Conservation (phyloP, 2,888 invertebrate genomes). For the Eulithis prunata region DNA sequence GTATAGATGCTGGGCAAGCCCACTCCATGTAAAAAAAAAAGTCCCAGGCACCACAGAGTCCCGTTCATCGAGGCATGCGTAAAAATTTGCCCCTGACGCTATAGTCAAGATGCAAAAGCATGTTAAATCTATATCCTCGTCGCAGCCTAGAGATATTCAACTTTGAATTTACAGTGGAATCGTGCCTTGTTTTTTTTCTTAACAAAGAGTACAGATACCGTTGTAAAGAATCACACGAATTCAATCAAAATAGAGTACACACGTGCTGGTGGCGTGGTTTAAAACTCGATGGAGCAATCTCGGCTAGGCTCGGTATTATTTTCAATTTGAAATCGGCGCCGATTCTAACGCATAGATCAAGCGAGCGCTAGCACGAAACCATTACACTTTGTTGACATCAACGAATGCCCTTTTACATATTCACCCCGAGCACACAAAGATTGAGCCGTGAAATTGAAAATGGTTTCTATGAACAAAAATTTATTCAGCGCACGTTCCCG, state of each 20-base stretch:
- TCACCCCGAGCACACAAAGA: constrained; percentile 82
- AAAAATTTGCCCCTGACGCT: too few species aligned
- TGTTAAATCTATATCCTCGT: too few species aligned
- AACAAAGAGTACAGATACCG: constrained; percentile 1
- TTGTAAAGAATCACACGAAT: constrained; percentile 27
- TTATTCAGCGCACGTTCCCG: constrained; percentile 74
- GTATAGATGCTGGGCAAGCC: too few species aligned
- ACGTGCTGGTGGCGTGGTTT: constrained; percentile 24
- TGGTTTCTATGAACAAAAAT: constrained; percentile 82
- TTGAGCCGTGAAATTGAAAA: constrained; percentile 84
- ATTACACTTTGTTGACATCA: constrained; percentile 82
- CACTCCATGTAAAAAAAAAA: too few species aligned
- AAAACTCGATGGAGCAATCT: constrained; percentile 45
- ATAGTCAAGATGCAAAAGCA: too few species aligned
- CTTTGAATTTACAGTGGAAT: too few species aligned
- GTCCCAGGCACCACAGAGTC: too few species aligned
- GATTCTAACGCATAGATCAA: constrained; percentile 75
- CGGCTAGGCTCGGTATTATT: constrained; percentile 57
- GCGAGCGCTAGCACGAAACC: constrained; percentile 77
- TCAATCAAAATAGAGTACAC: constrained; percentile 38
- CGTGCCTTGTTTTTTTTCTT: neutral
- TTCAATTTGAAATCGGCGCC: constrained; percentile 65
- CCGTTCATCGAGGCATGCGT: too few species aligned
- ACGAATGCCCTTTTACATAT: constrained; percentile 82
- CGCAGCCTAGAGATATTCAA: too few species aligned